These are phyloP conservation scores for Oxyscelio sp. DNA, from an alignment of 2,888 invertebrate genomes.

Conservation along the genomic window DNA sequence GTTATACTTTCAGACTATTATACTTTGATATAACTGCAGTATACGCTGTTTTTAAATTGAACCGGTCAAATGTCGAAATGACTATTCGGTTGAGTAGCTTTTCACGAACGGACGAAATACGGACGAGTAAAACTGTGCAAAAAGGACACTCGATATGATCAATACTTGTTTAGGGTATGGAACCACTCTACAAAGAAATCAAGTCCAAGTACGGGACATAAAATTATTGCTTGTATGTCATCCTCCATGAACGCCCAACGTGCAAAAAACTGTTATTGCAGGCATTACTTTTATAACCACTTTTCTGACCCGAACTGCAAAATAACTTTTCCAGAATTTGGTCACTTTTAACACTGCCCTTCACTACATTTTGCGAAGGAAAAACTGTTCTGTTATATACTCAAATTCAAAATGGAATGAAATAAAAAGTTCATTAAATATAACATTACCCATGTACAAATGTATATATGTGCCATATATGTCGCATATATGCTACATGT, in stretches of 20 bases:
- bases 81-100: slow-evolving; percentile 41
- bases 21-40: slow-evolving; percentile 31
- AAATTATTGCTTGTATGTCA: slow-evolving; percentile 59
- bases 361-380: too few relatives aligned
- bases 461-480: too few relatives aligned
- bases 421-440: too few relatives aligned
- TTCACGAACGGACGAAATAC: slow-evolving; percentile 38
- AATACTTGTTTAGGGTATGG: slow-evolving; percentile 52
- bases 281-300: slow-evolving; percentile 43
- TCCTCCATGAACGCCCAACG: slow-evolving; percentile 7
- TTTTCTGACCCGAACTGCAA: neutral
- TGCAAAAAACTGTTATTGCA: slow-evolving; percentile 49
- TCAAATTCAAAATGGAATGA: too few relatives aligned
- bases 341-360: neutral
- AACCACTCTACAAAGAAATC: slow-evolving; percentile 59
- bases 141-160: slow-evolving; percentile 59
- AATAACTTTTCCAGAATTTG: neutral
- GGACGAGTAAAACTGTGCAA: slow-evolving; percentile 28
- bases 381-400: too few relatives aligned
- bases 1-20: slow-evolving; percentile 52
- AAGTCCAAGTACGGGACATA: slow-evolving; percentile 41
- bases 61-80: slow-evolving; percentile 59
- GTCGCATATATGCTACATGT: too few relatives aligned
- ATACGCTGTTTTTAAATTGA: slow-evolving; percentile 40
- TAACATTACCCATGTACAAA: too few relatives aligned